These are phyloP conservation scores for Heliconius ethilla DNA, from an alignment of 2,888 invertebrate genomes.

Conservation along the genomic window DNA sequence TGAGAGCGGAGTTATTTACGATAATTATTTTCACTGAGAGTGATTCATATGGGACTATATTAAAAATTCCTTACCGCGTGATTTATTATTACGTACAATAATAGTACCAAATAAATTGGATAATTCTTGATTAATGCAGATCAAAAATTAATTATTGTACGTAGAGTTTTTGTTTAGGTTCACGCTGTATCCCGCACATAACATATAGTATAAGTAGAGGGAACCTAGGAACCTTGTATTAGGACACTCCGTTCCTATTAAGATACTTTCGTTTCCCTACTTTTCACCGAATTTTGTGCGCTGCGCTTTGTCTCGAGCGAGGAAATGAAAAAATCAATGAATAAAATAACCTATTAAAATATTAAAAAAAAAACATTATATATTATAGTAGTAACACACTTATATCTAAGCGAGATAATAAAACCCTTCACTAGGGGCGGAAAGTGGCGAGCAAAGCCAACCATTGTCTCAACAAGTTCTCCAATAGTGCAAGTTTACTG, in stretches of 20 bases:
- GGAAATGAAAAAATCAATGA: no score
- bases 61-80: slow-evolving; percentile 41
- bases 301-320: no score
- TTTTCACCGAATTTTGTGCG: no score
- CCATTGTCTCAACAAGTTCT: slow-evolving; percentile 29
- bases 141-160: background rate
- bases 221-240: no score
- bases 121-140: slow-evolving; percentile 16
- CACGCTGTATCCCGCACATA: no score
- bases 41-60: slow-evolving; percentile 45
- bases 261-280: no score
- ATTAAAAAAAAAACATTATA: background rate
- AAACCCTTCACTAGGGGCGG: slow-evolving; percentile 14
- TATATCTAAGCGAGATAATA: background rate
- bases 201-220: no score
- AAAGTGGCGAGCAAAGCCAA: slow-evolving; percentile 12
- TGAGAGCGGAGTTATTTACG: slow-evolving; percentile 37
- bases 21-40: slow-evolving; percentile 42
- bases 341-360: background rate
- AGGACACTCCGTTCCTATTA: no score
- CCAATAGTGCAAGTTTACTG: slow-evolving; percentile 15
- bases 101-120: slow-evolving; percentile 25
- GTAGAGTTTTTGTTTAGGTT: background rate
- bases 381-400: background rate
- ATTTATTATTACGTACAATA: slow-evolving; percentile 28